A percentile compares a stretch with the other conserved stretches of the same genome.
phyloP scores from a whole-genome alignment of 2,113 vertebrate species.

The Agelaius phoeniceus region DNA sequence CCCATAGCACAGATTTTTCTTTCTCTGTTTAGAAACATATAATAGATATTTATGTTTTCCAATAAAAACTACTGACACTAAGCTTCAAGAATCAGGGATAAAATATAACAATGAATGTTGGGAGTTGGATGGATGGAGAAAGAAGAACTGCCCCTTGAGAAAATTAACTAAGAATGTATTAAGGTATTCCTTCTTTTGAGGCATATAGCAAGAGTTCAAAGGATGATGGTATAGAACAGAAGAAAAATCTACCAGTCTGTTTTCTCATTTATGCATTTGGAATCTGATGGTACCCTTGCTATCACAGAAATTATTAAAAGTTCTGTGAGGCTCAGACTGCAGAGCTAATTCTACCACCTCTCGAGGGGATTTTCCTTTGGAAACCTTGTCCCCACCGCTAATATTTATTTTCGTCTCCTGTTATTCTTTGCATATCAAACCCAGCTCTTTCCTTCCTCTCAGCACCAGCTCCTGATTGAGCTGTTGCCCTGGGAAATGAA shows the following conservation, averaged over 20 bases:
- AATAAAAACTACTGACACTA: not conserved
- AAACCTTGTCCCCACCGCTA: not conserved
- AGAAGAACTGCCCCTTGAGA: not conserved
- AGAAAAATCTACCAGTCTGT: not conserved
- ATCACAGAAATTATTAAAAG: not conserved
- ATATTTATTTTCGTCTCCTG: not conserved
- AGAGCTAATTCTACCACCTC: not conserved
- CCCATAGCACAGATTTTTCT: not conserved
- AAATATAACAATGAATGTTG: not conserved
- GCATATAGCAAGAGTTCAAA: not conserved
- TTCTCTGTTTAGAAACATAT: not conserved
- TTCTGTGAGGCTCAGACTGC: not conserved
- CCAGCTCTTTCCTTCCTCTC: not conserved
- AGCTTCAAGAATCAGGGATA: not conserved
- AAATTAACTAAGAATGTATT: not conserved
- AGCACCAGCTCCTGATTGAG: not conserved
- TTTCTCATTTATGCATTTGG: not conserved
- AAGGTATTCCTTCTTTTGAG: not conserved
- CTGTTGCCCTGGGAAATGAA: constrained; percentile 9
- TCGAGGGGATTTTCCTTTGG: not conserved
- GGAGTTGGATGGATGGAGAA: not conserved
- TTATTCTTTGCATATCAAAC: not conserved
- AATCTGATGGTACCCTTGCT: not conserved
- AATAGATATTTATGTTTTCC: not conserved
- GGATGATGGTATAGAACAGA: not conserved